Conservation (phyloP, 2,797 vertebrate genomes). For the Meriones psammophilus region DNA sequence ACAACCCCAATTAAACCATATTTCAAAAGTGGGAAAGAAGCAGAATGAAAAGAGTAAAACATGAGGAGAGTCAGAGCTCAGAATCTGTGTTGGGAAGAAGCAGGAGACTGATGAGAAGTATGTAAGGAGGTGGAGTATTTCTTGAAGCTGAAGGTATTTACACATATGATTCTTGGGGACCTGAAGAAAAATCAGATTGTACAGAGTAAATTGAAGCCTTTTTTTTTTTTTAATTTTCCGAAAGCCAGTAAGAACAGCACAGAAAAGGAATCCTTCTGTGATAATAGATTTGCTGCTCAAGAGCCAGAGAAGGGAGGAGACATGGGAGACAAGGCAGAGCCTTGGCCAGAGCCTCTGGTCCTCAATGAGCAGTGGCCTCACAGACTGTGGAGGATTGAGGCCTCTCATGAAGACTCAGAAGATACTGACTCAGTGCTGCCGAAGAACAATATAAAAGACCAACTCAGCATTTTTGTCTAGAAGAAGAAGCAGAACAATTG, state of each 20-base stretch:
- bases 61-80: not conserved
- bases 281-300: not conserved
- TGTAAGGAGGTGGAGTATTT: not conserved
- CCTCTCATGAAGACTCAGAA: not conserved
- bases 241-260: not conserved
- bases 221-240: not conserved
- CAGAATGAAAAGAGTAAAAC: not conserved
- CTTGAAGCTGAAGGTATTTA: not conserved
- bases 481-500: not conserved
- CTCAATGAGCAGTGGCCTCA: not conserved
- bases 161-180: not conserved
- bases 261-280: not conserved
- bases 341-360: not conserved
- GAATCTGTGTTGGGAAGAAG: not conserved
- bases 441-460: not conserved
- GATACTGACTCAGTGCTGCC: not conserved
- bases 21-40: not conserved
- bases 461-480: not conserved
- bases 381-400: not conserved
- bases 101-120: not conserved
- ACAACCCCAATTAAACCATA: not conserved
- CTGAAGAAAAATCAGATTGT: not conserved
- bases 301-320: not conserved
- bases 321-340: not conserved
- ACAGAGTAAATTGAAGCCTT: not conserved